These are phyloP conservation scores for Octodon degus DNA, from an alignment of 2,113 vertebrate genomes.

Conservation along the genomic window DNA sequence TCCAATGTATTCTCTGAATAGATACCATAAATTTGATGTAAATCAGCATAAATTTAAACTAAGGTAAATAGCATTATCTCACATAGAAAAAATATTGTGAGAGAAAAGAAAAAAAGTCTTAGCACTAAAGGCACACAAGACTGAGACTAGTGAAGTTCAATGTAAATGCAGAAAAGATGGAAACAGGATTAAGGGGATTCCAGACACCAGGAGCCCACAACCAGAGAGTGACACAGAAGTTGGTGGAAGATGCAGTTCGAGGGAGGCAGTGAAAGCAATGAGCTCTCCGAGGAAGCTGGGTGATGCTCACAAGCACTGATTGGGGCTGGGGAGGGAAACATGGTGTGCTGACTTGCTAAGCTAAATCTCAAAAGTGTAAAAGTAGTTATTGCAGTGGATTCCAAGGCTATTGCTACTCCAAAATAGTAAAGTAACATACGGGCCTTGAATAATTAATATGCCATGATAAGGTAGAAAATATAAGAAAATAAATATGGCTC, in stretches of 20 bases:
- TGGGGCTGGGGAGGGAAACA: background rate
- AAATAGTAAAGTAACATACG: background rate
- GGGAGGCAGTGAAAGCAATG: background rate
- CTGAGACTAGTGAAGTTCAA: background rate
- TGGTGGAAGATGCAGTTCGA: background rate
- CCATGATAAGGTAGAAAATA: background rate
- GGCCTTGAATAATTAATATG: background rate
- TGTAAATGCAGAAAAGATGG: background rate
- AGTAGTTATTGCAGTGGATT: background rate
- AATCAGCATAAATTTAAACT: background rate
- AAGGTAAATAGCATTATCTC: background rate
- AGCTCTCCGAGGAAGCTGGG: background rate
- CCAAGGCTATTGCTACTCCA: background rate
- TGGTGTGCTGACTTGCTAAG: background rate
- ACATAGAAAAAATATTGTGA: background rate
- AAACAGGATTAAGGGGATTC: background rate
- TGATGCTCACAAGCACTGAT: background rate
- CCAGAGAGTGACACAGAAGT: rapidly evolving
- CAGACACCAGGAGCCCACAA: background rate
- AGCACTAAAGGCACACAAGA: rapidly evolving
- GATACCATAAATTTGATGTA: background rate
- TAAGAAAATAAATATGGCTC: background rate
- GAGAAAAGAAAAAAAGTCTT: background rate
- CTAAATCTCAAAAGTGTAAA: background rate
- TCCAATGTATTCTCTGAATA: background rate